Conservation (phyloP, 2,888 invertebrate species). For the Nomada ruficornis region DNA sequence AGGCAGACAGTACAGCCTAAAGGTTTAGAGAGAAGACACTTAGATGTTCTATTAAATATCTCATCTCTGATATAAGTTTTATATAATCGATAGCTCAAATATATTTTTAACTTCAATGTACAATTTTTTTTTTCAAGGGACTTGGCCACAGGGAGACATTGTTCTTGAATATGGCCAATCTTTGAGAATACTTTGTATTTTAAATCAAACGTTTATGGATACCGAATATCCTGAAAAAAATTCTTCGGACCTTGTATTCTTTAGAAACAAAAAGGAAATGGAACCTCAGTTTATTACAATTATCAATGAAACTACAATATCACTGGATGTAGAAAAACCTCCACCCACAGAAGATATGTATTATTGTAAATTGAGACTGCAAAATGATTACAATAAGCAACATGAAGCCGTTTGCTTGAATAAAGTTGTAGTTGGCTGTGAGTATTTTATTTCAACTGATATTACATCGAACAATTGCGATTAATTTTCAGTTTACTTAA, state of each 20-base stretch:
- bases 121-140: conserved; percentile 71
- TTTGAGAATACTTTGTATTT: conserved; percentile 88
- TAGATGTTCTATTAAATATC: neutral
- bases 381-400: conserved; percentile 77
- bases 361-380: conserved; percentile 85
- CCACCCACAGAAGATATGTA: conserved; percentile 86
- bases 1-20: conserved; percentile 55
- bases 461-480: neutral
- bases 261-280: conserved; percentile 81
- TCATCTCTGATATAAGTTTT: neutral
- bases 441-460: conserved; percentile 77
- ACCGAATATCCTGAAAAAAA: conserved; percentile 85
- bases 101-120: conserved; percentile 1
- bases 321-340: conserved; percentile 86
- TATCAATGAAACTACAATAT: conserved; percentile 88
- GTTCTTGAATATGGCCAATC: conserved; percentile 87
- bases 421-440: conserved; percentile 86
- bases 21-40: conserved; percentile 21
- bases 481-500: neutral
- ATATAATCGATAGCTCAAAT: neutral
- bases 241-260: conserved; percentile 85
- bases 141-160: conserved; percentile 86
- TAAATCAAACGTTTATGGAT: conserved; percentile 84
- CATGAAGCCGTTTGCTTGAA: conserved; percentile 85
- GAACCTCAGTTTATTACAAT: conserved; percentile 85